phyloP scores from a whole-genome alignment of 2,113 vertebrate species.

The Sciurus niger region DNA sequence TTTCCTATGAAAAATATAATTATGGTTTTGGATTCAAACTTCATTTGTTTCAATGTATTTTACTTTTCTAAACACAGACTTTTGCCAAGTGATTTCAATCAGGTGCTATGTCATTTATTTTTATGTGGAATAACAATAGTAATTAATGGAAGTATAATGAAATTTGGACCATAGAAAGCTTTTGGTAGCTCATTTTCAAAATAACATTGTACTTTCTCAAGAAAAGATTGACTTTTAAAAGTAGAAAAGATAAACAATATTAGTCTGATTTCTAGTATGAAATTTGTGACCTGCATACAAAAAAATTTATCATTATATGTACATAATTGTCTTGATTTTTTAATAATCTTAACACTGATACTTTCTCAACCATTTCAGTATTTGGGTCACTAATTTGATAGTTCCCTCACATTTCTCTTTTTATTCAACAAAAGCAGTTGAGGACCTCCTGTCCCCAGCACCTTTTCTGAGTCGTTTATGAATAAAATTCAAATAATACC shows the following conservation, averaged over 20 bases:
- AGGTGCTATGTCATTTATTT: background rate
- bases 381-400: background rate
- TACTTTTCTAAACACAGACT: background rate
- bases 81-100: constrained; percentile 12
- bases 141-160: constrained; percentile 14
- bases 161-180: background rate
- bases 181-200: background rate
- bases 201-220: background rate
- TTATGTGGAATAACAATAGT: background rate
- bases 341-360: background rate
- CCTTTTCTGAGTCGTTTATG: background rate
- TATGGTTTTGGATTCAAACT: background rate
- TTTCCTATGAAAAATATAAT: background rate
- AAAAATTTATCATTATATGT: background rate
- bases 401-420: background rate
- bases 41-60: background rate
- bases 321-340: background rate
- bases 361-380: background rate
- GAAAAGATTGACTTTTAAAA: background rate
- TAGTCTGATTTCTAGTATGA: background rate
- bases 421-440: background rate
- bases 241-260: background rate
- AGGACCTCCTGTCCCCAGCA: background rate
- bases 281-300: background rate
- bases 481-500: background rate